Base-by-base conservation (phyloP, 2,888 invertebrate genomes). In the Erebia aethiops region DNA sequence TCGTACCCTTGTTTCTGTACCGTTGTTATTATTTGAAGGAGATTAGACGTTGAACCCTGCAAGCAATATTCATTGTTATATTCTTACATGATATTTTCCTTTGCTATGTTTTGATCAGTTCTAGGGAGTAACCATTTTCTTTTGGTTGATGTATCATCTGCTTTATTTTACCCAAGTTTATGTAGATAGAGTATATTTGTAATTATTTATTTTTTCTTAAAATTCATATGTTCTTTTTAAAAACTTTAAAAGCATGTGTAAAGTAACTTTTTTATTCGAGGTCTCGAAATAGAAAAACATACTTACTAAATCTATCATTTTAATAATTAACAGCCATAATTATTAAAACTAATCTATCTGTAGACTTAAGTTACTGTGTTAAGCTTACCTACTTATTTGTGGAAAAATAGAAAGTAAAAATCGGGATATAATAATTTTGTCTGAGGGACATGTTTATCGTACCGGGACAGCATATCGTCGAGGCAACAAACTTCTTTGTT, bases 401-500 rank as follows among this genome's bases (percentile, higher is more conserved):
- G 7, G 35, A 35, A 46, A 43, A 46, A 13, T 46, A 46, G 1
- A 46, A 13, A 46, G 13, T 46, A 46, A 49, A 60, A 46, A 62
- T 14, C 49, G 62, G 13, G 62, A 62, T 62, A 61, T 61, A 62
- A 49, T 62, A 62, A 62, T 62, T 21, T 62, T 21, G 49, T 62
- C 21, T 75, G 75, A 76, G 69, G 73, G 63, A 75, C 73, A 76
- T 62, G 49, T 78, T 77, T 76, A 77, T 77, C 74, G 73, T 80
- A 85, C 84, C 80, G 85, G 87, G 87, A 82, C 87, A 84, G 77
- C 79, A 79, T 80, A 80, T 78, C 81, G 82, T 82, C 76, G 77
- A 79, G 78, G 87, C 87, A 86, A 90, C 90, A 90, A 92, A 92
- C 86, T 91, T 90, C 86, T 87, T 85, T 91, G 91, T 92, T 92